Base-by-base conservation (phyloP, 2,113 vertebrate genomes). In the Mungos mungo region DNA sequence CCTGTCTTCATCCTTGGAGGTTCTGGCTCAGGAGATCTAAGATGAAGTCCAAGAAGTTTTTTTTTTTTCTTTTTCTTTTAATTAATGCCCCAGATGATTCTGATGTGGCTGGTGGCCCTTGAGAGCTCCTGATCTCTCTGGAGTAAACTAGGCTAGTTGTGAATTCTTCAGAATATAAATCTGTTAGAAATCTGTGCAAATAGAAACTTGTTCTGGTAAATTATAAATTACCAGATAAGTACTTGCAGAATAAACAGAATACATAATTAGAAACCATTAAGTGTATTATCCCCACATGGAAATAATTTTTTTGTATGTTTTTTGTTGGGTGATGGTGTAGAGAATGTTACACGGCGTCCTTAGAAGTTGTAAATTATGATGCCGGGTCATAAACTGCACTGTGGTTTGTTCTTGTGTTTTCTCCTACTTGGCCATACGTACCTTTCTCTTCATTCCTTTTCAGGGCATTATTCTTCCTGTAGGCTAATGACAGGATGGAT, bases 221-320 rank as follows among this genome's bases (percentile, higher is more conserved):
- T 97, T 98, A 97, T 97, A 81, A 97, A 97, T 98, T 98, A 90
- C 95, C 93, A 80, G 74, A 90, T 97, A 90, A 98, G 81, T 96
- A 89, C 91, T 63, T 96, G 66, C 81, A 96, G 92, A 96, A 85
- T 97, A 96, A 98, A 97, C 95, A 98, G 84, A 96, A 88, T 91
- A 23, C 3, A 38, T 76, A 93, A 57, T 93, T 88, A 97, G 95
- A 88, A 98, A 76, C 93, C 45, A 21, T 92, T 93, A 93, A 97
- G 50, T 6, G 0, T 97, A 19, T 91, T 95, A 93, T 98, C 96
- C 54, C 88, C 80, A 81, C 76, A 69, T 93, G 92, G 82, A 96
- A 0, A 1, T 96, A 6, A 4, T 50, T 83, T 96, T 97, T 97
- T 77, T 93, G 13, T 86, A 16, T 88, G 13, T n/a, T 97, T 84